Base-by-base conservation (phyloP, 1,140 invertebrate genomes). In the Lordiphosa clarofinis region DNA sequence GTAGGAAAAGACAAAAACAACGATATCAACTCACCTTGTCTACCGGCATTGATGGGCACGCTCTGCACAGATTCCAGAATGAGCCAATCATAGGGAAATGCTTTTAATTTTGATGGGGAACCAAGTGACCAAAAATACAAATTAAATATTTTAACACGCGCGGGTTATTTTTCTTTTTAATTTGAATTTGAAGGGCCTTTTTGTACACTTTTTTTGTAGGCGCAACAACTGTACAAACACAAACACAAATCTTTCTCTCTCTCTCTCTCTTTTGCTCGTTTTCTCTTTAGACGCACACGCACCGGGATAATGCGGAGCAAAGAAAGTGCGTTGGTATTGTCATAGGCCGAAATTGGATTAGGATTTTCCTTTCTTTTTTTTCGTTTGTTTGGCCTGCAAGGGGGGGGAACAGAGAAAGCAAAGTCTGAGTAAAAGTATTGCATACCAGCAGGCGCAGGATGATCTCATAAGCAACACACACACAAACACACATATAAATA, bases 51-150 rank as follows among this genome's bases (percentile, higher is more conserved):
- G 95, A 95, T 89, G 95, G 95, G 91, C 95, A 96, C 91, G 95
- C 95, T 91, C 95, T 94, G 91, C 95, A 96, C 91, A 96, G 91
- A 91, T 96, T 96, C 94, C 95, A 96, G 92, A 96, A 96, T 92
- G 95, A 96, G 91, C 95, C 95, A 92, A 96, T 96, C 95, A 96
- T 96, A 90, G 91, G 92, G 90, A 89, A 87, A 73, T 84, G 63
- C 60, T 82, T 84, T 82, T 82, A 42, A 62, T 61, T 40, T 49
- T 56, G 57, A 56, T 73, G 60, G 47, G 48, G 35, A 79, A 71
- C 66, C 61, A 68, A 72, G 56, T 76, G 56, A 73, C 56, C 56
- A 64, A 82, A 42, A 84, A 84, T 76, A 65, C 46, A 76, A 76
- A 73, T 73, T 47, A 52, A 82, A 73, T 50, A 59, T 46, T 44